phyloP scores from a whole-genome alignment of 2,113 vertebrate species.

The Apeltes quadracus region DNA sequence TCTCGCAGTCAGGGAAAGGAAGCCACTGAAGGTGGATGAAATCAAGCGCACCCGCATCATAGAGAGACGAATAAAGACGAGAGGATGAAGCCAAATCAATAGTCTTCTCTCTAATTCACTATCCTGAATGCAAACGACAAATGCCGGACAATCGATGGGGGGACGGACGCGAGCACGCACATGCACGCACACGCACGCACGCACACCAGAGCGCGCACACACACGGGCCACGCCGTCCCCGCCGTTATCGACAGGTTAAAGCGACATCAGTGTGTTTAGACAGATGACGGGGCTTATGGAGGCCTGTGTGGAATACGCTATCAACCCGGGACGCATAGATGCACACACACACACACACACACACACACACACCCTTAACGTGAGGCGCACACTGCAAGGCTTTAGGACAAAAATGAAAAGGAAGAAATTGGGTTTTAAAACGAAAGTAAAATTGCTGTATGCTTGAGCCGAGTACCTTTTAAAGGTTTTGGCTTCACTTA shows the following conservation, averaged over 20 bases:
- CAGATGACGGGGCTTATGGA: conserved; percentile 76
- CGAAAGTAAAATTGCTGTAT: background rate
- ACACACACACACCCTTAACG: conserved; percentile 33
- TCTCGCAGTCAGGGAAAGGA: conserved; percentile 20
- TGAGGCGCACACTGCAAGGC: conserved; percentile 32
- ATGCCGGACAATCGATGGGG: conserved; percentile 73
- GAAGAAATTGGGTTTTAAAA: conserved; percentile 17
- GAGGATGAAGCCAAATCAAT: conserved; percentile 76
- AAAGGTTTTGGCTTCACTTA: background rate
- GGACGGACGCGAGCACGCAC: conserved; percentile 42
- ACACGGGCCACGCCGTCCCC: conserved; percentile 45
- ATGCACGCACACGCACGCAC: background rate
- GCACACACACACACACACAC: conserved; percentile 42
- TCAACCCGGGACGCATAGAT: conserved; percentile 47
- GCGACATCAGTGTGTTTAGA: conserved; percentile 78
- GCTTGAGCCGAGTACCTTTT: background rate
- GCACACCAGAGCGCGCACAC: conserved; percentile 34
- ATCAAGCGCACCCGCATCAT: conserved; percentile 54
- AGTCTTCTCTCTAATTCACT: conserved; percentile 80
- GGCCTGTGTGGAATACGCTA: conserved; percentile 73
- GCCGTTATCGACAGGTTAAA: conserved; percentile 79
- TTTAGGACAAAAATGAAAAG: conserved; percentile 34
- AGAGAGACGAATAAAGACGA: conserved; percentile 77
- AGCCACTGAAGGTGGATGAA: conserved; percentile 41
- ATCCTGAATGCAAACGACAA: conserved; percentile 81